Evolutionary conservation across 1,140 invertebrate species (phyloP).

Genomic region (Eulimnadia texana): DNA sequence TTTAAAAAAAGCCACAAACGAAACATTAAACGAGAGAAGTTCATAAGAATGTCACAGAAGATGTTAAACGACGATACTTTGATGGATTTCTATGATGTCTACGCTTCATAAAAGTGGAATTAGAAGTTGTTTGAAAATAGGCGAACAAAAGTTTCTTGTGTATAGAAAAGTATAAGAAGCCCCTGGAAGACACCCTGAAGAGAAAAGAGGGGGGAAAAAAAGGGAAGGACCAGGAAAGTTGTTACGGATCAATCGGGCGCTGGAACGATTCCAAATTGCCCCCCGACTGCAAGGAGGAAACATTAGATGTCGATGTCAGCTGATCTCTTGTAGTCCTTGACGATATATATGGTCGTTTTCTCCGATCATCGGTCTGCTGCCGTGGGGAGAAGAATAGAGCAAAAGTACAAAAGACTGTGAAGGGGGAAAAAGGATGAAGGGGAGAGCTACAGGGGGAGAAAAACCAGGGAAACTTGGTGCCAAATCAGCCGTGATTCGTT

Average conservation of each 20-base stretch:
- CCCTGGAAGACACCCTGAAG: not conserved
- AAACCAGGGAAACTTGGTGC: not conserved
- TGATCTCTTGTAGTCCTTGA: not conserved
- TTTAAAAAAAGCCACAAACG: too few relatives aligned
- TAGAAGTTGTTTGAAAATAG: too few relatives aligned
- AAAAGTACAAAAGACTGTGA: not conserved
- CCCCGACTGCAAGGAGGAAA: not conserved
- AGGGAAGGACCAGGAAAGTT: not conserved
- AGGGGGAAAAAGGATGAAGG: not conserved
- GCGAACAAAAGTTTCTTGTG: too few relatives aligned
- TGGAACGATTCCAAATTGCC: not conserved
- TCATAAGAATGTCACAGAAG: too few relatives aligned
- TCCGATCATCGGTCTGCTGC: not conserved
- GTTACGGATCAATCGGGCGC: not conserved
- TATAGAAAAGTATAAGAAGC: not conserved
- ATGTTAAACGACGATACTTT: too few relatives aligned
- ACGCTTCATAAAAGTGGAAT: too few relatives aligned
- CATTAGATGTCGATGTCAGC: not conserved
- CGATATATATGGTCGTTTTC: not conserved
- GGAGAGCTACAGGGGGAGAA: not conserved
- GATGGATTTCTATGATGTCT: too few relatives aligned
- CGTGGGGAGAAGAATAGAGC: not conserved
- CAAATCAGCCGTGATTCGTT: not conserved
- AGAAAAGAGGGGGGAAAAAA: not conserved
- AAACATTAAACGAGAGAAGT: too few relatives aligned